A percentile compares a stretch with the other conserved stretches of the same genome.
Conservation (phyloP, 2,888 invertebrate species). For the Lypha dubia region DNA sequence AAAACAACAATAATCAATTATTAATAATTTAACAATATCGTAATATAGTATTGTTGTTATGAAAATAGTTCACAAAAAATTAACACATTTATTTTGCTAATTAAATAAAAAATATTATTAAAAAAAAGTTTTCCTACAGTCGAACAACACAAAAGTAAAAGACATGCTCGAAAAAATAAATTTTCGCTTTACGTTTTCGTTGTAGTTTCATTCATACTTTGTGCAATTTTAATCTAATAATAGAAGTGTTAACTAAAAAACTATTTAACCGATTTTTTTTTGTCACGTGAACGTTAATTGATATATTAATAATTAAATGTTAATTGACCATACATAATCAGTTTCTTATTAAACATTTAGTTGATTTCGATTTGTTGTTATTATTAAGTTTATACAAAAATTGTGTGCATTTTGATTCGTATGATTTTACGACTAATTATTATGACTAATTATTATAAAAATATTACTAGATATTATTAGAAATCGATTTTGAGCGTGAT, state of each 20-base stretch:
- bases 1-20: conserved; percentile 39
- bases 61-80: not conserved
- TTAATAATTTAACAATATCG: conserved; percentile 27
- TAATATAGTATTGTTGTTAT: not conserved
- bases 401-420: not conserved
- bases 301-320: not conserved
- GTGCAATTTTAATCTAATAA: not conserved
- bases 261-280: conserved; percentile 15
- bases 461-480: too few species aligned
- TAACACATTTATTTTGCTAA: conserved; percentile 34
- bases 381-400: conserved; percentile 1
- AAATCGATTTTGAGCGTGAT: too few species aligned
- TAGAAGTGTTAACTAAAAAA: not conserved
- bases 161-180: not conserved
- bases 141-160: not conserved
- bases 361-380: conserved; percentile 19
- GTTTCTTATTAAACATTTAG: conserved; percentile 14
- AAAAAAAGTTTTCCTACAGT: not conserved
- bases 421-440: too few species aligned
- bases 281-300: conserved; percentile 12
- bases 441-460: too few species aligned
- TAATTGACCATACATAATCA: conserved; percentile 11
- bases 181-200: not conserved
- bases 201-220: not conserved
- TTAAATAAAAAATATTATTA: conserved; percentile 18